These are phyloP conservation scores for Phataginus tricuspis DNA, from an alignment of 2,797 vertebrate species.

Conservation along the genomic window DNA sequence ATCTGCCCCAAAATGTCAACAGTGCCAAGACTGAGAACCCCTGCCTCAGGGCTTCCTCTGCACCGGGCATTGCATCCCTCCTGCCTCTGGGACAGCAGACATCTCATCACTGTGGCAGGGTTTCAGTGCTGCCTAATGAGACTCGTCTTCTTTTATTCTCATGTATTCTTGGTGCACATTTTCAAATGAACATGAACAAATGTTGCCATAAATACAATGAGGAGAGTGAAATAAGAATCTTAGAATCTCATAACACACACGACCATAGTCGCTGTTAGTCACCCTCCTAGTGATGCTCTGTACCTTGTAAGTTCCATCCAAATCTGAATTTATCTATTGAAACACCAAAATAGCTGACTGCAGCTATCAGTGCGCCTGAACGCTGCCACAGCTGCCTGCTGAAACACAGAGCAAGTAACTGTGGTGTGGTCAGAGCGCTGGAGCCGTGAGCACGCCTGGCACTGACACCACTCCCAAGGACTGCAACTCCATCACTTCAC, in stretches of 20 bases:
- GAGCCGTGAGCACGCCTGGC: background rate
- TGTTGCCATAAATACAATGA: background rate
- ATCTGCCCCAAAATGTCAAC: background rate
- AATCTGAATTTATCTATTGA: background rate
- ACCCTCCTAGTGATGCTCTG: background rate
- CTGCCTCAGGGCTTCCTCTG: background rate
- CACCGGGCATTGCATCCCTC: background rate
- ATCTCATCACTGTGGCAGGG: background rate
- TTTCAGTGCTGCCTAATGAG: background rate
- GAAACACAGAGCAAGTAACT: background rate
- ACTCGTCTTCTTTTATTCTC: background rate
- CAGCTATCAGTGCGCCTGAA: background rate
- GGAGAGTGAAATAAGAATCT: background rate
- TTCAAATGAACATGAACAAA: background rate
- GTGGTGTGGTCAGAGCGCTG: background rate
- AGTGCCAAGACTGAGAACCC: accelerated
- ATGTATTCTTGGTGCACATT: background rate
- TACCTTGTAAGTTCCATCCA: background rate
- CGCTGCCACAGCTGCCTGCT: background rate
- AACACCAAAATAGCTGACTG: background rate
- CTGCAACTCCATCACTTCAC: background rate
- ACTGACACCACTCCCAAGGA: background rate
- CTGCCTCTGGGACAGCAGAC: background rate
- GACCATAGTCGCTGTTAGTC: background rate
- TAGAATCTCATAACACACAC: background rate